phyloP scores from a whole-genome alignment of 1,140 invertebrate species.

The Heliothis subflexa region DNA sequence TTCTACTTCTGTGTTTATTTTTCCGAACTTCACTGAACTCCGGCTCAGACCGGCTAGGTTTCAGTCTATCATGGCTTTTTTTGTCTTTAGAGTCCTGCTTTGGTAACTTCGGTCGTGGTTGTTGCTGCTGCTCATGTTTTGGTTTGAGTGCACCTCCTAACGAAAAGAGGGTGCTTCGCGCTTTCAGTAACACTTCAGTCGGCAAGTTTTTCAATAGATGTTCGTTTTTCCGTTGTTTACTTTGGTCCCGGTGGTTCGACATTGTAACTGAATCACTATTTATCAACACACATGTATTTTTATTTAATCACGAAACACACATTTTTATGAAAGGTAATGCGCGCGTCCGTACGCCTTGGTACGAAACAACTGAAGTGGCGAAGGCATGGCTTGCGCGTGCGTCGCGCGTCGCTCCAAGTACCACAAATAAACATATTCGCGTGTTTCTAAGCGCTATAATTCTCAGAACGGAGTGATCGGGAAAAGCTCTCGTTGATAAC shows the following conservation, averaged over 20 bases:
- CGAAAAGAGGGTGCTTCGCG: conserved; percentile 74
- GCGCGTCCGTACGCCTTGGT: conserved; percentile 65
- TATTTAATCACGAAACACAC: conserved; percentile 53
- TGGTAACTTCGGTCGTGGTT: conserved; percentile 54
- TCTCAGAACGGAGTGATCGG: conserved; percentile 33
- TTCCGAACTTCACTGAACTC: conserved; percentile 74
- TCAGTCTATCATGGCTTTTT: conserved; percentile 67
- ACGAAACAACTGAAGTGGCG: conserved; percentile 77
- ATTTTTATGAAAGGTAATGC: conserved; percentile 52
- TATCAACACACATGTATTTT: conserved; percentile 57
- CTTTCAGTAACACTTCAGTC: conserved; percentile 76
- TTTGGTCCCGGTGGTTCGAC: conserved; percentile 72
- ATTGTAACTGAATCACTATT: conserved; percentile 56
- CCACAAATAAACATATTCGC: conserved; percentile 82
- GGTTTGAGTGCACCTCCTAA: conserved; percentile 75
- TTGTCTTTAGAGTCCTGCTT: conserved; percentile 70
- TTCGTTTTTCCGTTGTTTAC: conserved; percentile 71
- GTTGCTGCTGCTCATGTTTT: conserved; percentile 67
- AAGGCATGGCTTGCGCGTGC: conserved; percentile 76
- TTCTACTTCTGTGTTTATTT: conserved; percentile 72
- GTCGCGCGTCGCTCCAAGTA: conserved; percentile 72
- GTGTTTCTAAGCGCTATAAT: conserved; percentile 61
- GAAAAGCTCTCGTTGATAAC: conserved; percentile 29
- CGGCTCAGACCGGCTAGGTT: conserved; percentile 76
- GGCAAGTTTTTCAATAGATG: conserved; percentile 71